Evolutionary conservation across 2,797 vertebrate genomes (phyloP).

Genomic region (Smutsia temminckii): DNA sequence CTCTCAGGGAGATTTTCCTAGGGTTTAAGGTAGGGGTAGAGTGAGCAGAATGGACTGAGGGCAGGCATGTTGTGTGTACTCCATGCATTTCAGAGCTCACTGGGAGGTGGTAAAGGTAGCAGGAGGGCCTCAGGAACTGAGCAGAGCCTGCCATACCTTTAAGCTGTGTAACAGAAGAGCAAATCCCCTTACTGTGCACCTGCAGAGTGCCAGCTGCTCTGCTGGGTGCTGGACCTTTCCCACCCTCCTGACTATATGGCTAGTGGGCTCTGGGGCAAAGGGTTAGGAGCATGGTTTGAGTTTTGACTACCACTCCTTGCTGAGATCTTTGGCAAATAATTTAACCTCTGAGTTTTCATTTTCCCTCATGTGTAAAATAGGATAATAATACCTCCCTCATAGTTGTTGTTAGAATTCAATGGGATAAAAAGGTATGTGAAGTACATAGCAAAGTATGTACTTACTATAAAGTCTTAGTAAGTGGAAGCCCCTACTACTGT

Average conservation of each 20-base stretch:
- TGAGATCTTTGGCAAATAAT: not conserved
- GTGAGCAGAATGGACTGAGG: not conserved
- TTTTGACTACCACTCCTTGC: not conserved
- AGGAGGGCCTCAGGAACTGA: not conserved
- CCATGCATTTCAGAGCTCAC: not conserved
- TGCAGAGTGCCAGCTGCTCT: not conserved
- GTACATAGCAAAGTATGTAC: not conserved
- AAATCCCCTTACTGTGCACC: too few species aligned
- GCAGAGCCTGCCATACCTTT: too few species aligned
- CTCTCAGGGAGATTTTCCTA: not conserved
- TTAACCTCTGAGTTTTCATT: not conserved
- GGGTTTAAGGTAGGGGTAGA: not conserved
- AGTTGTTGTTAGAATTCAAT: not conserved
- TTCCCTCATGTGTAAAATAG: not conserved
- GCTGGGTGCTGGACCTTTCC: not conserved
- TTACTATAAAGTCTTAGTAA: not conserved
- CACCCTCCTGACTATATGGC: rapidly evolving
- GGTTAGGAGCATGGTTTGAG: not conserved
- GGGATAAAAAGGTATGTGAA: not conserved
- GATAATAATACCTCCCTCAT: not conserved
- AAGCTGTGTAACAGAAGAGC: not conserved
- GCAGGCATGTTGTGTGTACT: not conserved
- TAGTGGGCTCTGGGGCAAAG: not conserved
- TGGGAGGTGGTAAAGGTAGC: not conserved
- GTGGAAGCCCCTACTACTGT: not conserved